Evolutionary conservation across 2,797 vertebrate species (phyloP).

Genomic region (Neomorphus geoffroyi): DNA sequence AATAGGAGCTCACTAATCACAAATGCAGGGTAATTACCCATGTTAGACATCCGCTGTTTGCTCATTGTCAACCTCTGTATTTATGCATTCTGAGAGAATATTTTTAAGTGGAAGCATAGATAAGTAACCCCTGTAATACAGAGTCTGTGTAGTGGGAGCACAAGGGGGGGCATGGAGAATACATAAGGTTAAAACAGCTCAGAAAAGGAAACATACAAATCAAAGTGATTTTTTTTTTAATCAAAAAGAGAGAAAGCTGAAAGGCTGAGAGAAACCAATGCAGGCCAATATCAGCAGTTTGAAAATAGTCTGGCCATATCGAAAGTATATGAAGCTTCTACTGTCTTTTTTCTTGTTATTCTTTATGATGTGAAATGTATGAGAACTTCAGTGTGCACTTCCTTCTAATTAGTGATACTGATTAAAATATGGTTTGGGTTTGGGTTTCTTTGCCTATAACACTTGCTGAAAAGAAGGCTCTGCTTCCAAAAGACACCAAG

Average conservation of each 20-base stretch:
- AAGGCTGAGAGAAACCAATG: neutral
- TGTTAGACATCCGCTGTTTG: accelerated
- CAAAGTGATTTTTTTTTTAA: neutral
- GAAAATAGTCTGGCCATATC: neutral
- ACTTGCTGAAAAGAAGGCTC: neutral
- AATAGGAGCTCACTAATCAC: neutral
- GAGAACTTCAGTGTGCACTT: neutral
- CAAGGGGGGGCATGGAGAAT: neutral
- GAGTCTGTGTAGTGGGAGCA: neutral
- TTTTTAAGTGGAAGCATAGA: neutral
- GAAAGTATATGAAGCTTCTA: neutral
- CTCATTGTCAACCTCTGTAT: neutral
- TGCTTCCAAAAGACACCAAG: neutral
- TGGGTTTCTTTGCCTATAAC: neutral
- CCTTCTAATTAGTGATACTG: neutral
- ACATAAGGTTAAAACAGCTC: neutral
- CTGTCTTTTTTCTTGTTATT: neutral
- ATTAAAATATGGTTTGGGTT: neutral
- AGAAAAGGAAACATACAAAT: neutral
- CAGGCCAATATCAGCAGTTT: neutral
- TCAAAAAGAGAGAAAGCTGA: neutral
- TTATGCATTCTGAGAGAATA: accelerated
- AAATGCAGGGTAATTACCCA: neutral
- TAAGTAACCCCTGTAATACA: neutral
- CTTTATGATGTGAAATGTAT: neutral